These are phyloP conservation scores for Aleiodes alternator DNA, from an alignment of 2,888 invertebrate species.

Conservation along the genomic window DNA sequence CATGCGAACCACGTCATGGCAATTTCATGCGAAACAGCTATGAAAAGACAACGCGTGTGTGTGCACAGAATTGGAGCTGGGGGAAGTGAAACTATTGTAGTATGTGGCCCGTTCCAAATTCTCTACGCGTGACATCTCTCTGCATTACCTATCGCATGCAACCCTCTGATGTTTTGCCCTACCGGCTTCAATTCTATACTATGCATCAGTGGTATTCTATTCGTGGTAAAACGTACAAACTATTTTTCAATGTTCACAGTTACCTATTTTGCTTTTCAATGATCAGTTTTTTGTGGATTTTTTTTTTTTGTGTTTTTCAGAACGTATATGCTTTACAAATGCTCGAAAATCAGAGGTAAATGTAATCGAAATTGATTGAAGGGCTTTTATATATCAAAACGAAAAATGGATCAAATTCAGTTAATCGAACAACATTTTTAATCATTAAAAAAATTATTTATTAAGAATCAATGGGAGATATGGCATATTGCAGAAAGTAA, in stretches of 20 bases:
- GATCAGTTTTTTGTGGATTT: no score
- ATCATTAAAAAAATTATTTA: no score
- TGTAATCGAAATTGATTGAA: no score
- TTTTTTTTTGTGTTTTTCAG: no score
- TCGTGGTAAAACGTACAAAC: conserved; percentile 35
- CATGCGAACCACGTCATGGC: conserved; percentile 57
- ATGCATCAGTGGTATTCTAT: conserved; percentile 30
- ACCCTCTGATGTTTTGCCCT: conserved; percentile 30
- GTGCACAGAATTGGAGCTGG: conserved; percentile 36
- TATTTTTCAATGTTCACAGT: conserved; percentile 43
- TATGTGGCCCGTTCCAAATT: conserved; percentile 19
- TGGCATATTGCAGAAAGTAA: no score
- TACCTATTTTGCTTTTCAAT: no score
- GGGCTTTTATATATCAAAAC: no score
- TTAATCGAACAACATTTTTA: no score
- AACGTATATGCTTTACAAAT: no score
- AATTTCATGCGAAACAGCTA: conserved; percentile 53
- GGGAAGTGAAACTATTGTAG: conserved; percentile 17
- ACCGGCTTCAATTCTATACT: neutral
- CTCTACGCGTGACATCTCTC: conserved; percentile 31
- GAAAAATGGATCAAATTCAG: no score
- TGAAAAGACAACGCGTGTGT: conserved; percentile 56
- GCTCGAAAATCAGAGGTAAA: no score
- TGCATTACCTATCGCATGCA: conserved; percentile 33
- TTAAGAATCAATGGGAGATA: no score